Conservation (phyloP, 2,888 invertebrate species). For the Gymnocheta viridis region DNA sequence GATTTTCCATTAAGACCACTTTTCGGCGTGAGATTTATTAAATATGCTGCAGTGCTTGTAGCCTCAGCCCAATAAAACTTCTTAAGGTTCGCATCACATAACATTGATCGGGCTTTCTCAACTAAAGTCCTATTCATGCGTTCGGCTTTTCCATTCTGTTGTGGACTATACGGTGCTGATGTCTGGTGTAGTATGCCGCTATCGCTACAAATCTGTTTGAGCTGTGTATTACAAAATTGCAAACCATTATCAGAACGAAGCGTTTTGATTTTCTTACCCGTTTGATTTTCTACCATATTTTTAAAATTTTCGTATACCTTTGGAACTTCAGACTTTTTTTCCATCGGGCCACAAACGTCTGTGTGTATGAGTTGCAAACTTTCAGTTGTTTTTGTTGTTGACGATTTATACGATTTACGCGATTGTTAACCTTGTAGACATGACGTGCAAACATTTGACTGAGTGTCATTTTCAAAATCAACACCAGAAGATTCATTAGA, state of each 20-base stretch:
- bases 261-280: slow-evolving; percentile 39
- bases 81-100: background rate
- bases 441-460: slow-evolving; percentile 11
- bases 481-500: too few relatives aligned
- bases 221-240: slow-evolving; percentile 28
- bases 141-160: slow-evolving; percentile 42
- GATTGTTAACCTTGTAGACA: slow-evolving; percentile 39
- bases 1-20: slow-evolving; percentile 15
- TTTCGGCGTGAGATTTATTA: slow-evolving; percentile 26
- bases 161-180: slow-evolving; percentile 32
- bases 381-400: background rate
- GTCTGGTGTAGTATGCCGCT: slow-evolving; percentile 26
- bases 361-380: slow-evolving; percentile 10
- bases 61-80: slow-evolving; percentile 24
- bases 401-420: slow-evolving; percentile 7
- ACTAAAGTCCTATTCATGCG: slow-evolving; percentile 31
- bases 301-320: slow-evolving; percentile 20
- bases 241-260: slow-evolving; percentile 35
- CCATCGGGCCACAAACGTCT: slow-evolving; percentile 46
- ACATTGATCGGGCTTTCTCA: slow-evolving; percentile 26
- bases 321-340: slow-evolving; percentile 35
- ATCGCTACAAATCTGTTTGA: background rate
- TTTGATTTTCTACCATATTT: slow-evolving; percentile 36
- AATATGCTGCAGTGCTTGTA: slow-evolving; percentile 22
- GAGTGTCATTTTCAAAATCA: too few relatives aligned